Conservation (phyloP, 2,113 vertebrate genomes). For the Bos indicus region DNA sequence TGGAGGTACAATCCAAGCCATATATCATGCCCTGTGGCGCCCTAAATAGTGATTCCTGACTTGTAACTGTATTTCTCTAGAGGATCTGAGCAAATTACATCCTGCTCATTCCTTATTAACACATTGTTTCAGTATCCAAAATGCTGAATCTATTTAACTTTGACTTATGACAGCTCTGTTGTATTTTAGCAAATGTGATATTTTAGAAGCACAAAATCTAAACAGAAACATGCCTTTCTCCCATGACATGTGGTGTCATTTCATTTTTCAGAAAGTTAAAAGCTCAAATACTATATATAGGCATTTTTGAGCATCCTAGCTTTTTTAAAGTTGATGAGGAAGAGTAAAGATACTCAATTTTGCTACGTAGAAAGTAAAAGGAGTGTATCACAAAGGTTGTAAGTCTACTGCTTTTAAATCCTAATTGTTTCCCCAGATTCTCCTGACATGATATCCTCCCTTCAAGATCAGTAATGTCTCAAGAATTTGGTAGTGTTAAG, state of each 20-base stretch:
- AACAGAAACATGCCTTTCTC: not conserved
- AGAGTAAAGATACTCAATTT: not conserved
- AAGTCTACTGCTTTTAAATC: not conserved
- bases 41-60: not conserved
- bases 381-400: not conserved
- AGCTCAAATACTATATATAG: not conserved
- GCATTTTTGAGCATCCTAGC: not conserved
- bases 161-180: not conserved
- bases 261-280: not conserved
- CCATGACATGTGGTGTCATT: not conserved
- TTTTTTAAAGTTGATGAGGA: not conserved
- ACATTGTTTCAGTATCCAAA: slow-evolving; percentile 15
- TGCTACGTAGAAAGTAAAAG: not conserved
- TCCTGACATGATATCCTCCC: not conserved
- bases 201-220: not conserved
- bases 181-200: not conserved
- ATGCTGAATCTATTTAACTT: not conserved
- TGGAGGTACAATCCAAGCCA: not conserved
- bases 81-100: not conserved
- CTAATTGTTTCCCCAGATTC: not conserved
- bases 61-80: not conserved
- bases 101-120: not conserved
- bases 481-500: slow-evolving; percentile 4
- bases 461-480: not conserved
- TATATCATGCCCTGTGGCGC: not conserved